These are phyloP conservation scores for Falco columbarius DNA, from an alignment of 2,797 vertebrate genomes.

Conservation along the genomic window DNA sequence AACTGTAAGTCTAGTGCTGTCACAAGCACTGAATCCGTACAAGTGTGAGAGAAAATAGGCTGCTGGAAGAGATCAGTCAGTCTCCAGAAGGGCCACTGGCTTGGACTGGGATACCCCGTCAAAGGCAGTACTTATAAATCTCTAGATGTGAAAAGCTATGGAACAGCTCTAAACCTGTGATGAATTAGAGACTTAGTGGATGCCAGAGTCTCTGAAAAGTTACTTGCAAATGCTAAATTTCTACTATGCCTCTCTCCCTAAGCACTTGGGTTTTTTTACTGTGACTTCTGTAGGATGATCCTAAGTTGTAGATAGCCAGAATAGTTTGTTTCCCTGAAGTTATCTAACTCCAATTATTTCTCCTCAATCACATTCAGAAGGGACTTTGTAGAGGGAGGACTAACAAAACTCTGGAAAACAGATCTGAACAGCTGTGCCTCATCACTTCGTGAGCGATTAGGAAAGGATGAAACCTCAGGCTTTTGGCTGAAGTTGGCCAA, in stretches of 20 bases:
- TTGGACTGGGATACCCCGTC: not conserved
- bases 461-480: constrained; percentile 1
- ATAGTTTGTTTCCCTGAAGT: not conserved
- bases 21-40: not conserved
- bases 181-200: not conserved
- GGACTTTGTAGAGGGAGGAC: not conserved
- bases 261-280: not conserved
- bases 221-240: not conserved
- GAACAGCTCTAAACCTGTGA: not conserved
- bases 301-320: not conserved
- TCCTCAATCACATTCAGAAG: not conserved
- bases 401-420: constrained; percentile 11
- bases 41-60: not conserved
- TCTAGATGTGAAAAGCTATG: not conserved
- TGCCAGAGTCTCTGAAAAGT: constrained; percentile 9
- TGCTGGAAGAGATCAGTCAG: not conserved
- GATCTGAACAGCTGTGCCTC: constrained; percentile 30
- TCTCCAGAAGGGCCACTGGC: not conserved
- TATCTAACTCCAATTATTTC: constrained; percentile 21
- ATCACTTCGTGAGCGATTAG: constrained; percentile 8
- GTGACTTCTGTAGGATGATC: not conserved
- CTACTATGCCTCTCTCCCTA: not conserved
- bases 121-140: not conserved
- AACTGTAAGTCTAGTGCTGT: not conserved
- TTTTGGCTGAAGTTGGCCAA: constrained; percentile 20